Conservation (phyloP, 2,113 vertebrate species). For the Arizona elegans region DNA sequence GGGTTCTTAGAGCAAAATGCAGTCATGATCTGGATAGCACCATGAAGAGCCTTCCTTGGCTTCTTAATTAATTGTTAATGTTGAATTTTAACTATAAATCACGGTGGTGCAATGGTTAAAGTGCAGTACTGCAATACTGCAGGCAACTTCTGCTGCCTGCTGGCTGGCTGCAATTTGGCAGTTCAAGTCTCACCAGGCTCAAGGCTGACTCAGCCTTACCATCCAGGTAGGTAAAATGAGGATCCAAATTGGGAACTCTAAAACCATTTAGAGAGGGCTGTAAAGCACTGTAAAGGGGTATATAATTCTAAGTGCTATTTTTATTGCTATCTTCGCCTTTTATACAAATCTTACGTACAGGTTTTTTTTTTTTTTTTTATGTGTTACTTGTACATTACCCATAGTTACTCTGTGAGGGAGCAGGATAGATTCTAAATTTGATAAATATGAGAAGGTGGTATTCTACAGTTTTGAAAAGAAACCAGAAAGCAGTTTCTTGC, state of each 20-base stretch:
- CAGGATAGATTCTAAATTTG: neutral
- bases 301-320: no score
- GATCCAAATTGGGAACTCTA: no score
- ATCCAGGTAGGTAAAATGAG: no score
- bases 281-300: no score
- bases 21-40: neutral
- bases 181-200: no score
- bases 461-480: neutral
- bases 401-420: neutral
- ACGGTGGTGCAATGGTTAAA: no score
- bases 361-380: neutral
- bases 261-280: no score
- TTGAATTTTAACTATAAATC: neutral
- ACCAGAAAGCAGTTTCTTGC: neutral
- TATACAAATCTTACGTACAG: neutral
- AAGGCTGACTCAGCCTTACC: no score
- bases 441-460: neutral
- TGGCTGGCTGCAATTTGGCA: no score
- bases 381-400: neutral
- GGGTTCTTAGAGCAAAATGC: neutral
- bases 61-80: neutral
- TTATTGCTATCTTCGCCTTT: no score
- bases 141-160: no score
- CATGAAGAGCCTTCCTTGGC: neutral
- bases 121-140: no score